Conservation (phyloP, 2,888 invertebrate genomes). For the Agrotis clavis region DNA sequence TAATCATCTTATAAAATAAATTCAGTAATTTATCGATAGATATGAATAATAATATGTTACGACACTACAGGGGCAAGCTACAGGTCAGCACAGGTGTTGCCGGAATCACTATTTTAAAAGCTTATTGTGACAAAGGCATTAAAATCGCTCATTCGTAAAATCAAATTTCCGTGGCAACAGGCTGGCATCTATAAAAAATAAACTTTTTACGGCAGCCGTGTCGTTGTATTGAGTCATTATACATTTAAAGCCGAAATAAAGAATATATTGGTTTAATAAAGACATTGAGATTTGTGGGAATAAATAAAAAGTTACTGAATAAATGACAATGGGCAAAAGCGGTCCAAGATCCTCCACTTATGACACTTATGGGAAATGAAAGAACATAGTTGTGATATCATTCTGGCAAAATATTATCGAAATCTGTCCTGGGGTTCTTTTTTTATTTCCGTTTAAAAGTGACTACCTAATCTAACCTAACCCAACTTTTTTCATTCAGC, state of each 20-base stretch:
- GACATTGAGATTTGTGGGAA: too few species aligned
- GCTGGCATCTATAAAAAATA: conserved; percentile 72
- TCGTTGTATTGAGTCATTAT: conserved; percentile 54
- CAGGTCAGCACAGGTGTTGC: conserved; percentile 22
- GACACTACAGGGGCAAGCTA: neutral
- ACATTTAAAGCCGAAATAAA: conserved; percentile 63
- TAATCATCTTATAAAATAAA: neutral
- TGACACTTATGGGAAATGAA: too few species aligned
- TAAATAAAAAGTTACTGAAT: neutral
- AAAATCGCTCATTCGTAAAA: conserved; percentile 81
- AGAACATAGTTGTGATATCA: too few species aligned
- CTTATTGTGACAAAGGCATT: conserved; percentile 67
- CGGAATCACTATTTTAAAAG: conserved; percentile 41
- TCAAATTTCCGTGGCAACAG: conserved; percentile 81
- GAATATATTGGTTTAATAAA: too few species aligned
- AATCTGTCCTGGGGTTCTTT: too few species aligned
- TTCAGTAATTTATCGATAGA: neutral
- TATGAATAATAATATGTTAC: conserved; percentile 11
- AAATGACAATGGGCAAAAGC: too few species aligned
- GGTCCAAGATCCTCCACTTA: too few species aligned
- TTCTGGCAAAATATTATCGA: too few species aligned
- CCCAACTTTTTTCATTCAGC: too few species aligned
- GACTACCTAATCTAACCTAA: too few species aligned
- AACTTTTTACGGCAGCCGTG: conserved; percentile 70
- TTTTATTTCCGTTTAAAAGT: too few species aligned